A percentile compares a stretch with the other conserved stretches of the same genome.
Conservation (phyloP, 2,113 vertebrate species). For the Tetrax tetrax region DNA sequence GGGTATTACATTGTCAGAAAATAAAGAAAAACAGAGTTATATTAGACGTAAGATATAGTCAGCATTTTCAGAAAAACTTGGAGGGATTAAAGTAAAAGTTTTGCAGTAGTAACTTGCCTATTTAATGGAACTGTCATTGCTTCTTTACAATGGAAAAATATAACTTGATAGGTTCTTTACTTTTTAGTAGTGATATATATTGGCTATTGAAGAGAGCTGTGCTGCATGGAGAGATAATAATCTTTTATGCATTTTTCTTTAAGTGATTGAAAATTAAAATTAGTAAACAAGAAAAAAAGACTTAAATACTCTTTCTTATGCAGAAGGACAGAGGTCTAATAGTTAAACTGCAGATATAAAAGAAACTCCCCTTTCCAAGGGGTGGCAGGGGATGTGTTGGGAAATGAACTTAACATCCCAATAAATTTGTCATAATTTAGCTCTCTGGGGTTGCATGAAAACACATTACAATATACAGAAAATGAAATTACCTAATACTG, state of each 20-base stretch:
- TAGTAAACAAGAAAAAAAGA: neutral
- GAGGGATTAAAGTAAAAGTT: neutral
- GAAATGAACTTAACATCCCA: neutral
- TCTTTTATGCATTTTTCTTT: neutral
- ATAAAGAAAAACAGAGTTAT: neutral
- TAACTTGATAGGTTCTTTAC: neutral
- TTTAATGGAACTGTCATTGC: neutral
- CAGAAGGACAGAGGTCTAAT: neutral
- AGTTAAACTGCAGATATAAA: neutral
- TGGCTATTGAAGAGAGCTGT: neutral
- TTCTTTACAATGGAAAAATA: neutral
- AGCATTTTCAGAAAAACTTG: neutral
- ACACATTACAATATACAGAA: neutral
- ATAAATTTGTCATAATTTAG: neutral
- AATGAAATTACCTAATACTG: neutral
- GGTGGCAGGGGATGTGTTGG: neutral
- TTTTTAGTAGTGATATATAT: neutral
- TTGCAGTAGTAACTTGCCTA: neutral
- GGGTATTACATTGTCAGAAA: neutral
- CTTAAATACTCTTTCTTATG: neutral
- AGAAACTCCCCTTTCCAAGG: neutral
- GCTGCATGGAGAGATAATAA: neutral
- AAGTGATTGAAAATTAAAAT: neutral
- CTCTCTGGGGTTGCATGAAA: neutral
- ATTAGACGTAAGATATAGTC: neutral